Evolutionary conservation across 1,140 invertebrate genomes (phyloP), one percentile per base, ranked within the genome.

Genomic region (Piezodorus guildinii): DNA sequence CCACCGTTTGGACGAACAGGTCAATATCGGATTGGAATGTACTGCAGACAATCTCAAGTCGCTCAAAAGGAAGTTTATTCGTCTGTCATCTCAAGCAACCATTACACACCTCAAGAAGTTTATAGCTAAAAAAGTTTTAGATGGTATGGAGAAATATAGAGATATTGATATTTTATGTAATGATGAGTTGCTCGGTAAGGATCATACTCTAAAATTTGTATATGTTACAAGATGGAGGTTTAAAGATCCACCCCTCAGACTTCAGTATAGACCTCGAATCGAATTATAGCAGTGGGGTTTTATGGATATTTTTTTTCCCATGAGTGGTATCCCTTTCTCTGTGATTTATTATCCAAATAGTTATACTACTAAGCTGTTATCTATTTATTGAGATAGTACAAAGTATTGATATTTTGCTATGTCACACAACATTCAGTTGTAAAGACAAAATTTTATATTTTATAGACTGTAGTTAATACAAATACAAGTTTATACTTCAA

Each of bases 151-250:
- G 63, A 92, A 92, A 75, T 98, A 97, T 81, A 87, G 89, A 80
- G 94, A 99, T 80, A 91, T 98, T 76, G 96, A 99, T 78, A 95
- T 99, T 73, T 80, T 98, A 72, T 99, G 96, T 78, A 98, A 98
- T 80, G 90, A 98, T 74, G 95, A 99, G 81, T 79, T 98, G 66
- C 77, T 99, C 73, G 96, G 96, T 46, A 98, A 98, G 77, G 96
- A 99, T 76, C 96, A 98, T 74, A 98, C 95, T 43, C 79, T 99
- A 62, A 98, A 98, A 77, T 99, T 99, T 79, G 95, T 99, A 39
- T 93, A 91, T 72, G 91, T 98, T 16, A 99, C 96, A 44, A 81
- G 94, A 71, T 98, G 96, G 94, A 84, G 95, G 77, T 94, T 94
- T 78, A 85, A 92, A 70, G 92, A 92, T 74, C 90, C 90, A 56